A percentile compares a stretch with the other conserved stretches of the same genome.
Conservation (phyloP, 1,140 invertebrate genomes). For the Macrosteles quadrilineatus region DNA sequence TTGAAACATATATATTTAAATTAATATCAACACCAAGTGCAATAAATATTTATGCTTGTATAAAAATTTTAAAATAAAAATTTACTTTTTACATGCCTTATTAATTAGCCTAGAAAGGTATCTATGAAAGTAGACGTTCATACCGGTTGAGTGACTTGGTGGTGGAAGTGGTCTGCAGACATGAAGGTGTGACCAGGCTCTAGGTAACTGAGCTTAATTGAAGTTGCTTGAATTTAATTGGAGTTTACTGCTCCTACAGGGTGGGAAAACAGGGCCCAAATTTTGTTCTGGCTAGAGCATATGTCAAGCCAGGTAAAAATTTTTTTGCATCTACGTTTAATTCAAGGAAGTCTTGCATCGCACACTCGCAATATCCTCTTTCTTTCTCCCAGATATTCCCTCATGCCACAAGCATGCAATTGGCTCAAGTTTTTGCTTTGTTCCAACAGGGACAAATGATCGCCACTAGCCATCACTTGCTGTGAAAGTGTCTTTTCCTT, state of each 20-base stretch:
- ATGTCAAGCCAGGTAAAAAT: slow-evolving; percentile 41
- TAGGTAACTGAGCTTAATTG: slow-evolving; percentile 39
- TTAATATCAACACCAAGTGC: background rate
- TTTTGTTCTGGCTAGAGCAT: slow-evolving; percentile 39
- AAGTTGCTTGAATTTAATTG: slow-evolving; percentile 40
- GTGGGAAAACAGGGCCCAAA: slow-evolving; percentile 32
- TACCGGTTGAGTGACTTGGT: slow-evolving; percentile 38
- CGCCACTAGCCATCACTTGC: background rate
- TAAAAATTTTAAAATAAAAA: background rate
- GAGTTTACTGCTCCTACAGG: slow-evolving; percentile 34
- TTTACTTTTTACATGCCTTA: background rate
- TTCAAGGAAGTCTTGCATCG: slow-evolving; percentile 30
- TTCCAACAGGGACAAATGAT: slow-evolving; percentile 30
- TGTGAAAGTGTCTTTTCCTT: background rate
- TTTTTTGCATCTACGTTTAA: slow-evolving; percentile 18
- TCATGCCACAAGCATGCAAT: slow-evolving; percentile 30
- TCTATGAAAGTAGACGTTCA: background rate
- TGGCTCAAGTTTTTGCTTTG: slow-evolving; percentile 14
- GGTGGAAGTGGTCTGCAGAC: slow-evolving; percentile 46
- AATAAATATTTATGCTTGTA: background rate
- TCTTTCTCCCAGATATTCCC: slow-evolving; percentile 40
- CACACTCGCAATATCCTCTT: slow-evolving; percentile 37
- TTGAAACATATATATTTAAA: background rate
- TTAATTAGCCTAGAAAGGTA: background rate
- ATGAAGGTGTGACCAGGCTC: slow-evolving; percentile 45